Evolutionary conservation across 2,888 invertebrate genomes (phyloP).

Genomic region (Eupithecia vulgata): DNA sequence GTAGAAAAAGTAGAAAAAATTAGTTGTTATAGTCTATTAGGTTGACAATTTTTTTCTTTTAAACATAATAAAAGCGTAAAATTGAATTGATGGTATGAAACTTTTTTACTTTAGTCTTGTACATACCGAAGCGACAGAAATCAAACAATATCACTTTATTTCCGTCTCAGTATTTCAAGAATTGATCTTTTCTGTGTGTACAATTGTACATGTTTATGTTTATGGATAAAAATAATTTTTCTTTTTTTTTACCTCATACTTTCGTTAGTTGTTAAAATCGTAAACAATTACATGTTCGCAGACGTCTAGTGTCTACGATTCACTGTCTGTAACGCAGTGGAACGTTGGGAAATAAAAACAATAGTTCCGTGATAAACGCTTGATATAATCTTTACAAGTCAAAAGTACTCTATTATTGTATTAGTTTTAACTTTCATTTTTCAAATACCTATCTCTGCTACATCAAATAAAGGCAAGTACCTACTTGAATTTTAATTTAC

Average conservation of each 20-base stretch:
- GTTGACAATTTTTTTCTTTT: no score
- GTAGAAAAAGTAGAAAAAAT: background rate
- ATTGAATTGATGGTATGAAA: no score
- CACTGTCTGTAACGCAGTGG: background rate
- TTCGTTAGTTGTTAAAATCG: background rate
- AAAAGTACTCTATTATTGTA: background rate
- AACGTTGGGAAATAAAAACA: background rate
- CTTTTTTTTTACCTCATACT: no score
- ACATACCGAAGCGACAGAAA: no score
- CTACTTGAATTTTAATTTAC: slow-evolving; percentile 26
- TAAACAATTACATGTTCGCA: background rate
- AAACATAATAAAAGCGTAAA: no score
- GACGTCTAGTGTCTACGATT: background rate
- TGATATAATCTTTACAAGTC: background rate
- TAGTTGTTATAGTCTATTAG: no score
- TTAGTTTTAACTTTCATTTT: slow-evolving; percentile 23
- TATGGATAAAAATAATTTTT: no score
- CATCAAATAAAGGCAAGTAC: background rate
- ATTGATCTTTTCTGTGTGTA: no score
- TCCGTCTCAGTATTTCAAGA: no score
- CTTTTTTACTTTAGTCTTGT: no score
- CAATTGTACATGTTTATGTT: no score
- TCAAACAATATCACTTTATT: no score
- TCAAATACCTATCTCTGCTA: slow-evolving; percentile 5
- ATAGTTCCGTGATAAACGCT: background rate